These are phyloP conservation scores for Hephaestus fuliginosus DNA, from an alignment of 2,797 vertebrate genomes.

Conservation along the genomic window DNA sequence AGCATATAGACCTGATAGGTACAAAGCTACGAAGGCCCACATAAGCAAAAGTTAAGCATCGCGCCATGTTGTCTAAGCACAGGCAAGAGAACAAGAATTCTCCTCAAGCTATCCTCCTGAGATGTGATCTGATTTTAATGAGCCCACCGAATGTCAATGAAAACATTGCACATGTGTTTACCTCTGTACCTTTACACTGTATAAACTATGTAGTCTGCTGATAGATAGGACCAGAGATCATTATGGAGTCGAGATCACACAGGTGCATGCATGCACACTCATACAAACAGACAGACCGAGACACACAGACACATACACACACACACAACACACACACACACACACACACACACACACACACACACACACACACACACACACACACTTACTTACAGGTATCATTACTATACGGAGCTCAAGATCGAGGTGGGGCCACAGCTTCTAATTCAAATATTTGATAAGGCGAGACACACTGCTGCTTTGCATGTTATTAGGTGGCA, in stretches of 20 bases:
- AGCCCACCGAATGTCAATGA: constrained; percentile 73
- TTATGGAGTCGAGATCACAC: constrained; percentile 53
- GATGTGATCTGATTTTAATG: constrained; percentile 79
- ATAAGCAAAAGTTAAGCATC: constrained; percentile 40
- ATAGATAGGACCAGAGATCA: constrained; percentile 62
- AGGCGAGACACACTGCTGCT: constrained; percentile 68
- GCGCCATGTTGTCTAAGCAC: constrained; percentile 35
- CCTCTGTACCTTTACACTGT: constrained; percentile 34
- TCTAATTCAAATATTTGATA: constrained; percentile 76
- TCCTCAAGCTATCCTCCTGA: constrained; percentile 54
- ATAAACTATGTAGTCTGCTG: constrained; percentile 59
- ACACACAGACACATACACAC: not conserved
- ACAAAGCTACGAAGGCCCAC: constrained; percentile 54
- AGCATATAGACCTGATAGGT: constrained; percentile 32
- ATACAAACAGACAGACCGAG: constrained; percentile 2
- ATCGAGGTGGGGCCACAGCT: constrained; percentile 53
- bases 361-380: not conserved
- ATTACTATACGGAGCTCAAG: constrained; percentile 45
- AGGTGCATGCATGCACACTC: not conserved
- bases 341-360: not conserved
- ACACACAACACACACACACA: not conserved
- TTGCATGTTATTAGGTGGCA: constrained; percentile 78
- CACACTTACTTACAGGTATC: constrained; percentile 31
- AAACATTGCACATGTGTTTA: constrained; percentile 65
- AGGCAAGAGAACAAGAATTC: constrained; percentile 42